Conservation (phyloP, 2,113 vertebrate species). For the Lampris megalopsis region DNA sequence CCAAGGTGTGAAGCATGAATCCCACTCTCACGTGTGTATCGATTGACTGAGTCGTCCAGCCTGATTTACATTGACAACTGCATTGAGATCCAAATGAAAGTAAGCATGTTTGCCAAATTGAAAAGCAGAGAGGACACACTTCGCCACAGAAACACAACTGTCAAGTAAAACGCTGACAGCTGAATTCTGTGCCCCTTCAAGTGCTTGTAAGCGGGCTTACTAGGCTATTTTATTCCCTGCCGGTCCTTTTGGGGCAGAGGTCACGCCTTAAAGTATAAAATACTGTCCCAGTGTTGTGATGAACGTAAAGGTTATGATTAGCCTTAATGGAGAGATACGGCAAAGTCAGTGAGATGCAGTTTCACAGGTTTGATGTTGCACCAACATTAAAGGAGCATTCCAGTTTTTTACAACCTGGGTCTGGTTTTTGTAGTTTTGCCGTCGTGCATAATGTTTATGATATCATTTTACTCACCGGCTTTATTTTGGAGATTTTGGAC, state of each 20-base stretch:
- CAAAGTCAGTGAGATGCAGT: background rate
- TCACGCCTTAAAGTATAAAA: conserved; percentile 2
- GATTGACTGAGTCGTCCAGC: conserved; percentile 57
- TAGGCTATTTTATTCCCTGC: conserved; percentile 21
- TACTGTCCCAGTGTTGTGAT: background rate
- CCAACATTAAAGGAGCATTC: no score
- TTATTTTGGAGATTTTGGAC: no score
- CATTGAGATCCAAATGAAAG: conserved; percentile 56
- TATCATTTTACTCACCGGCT: no score
- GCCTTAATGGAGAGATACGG: background rate
- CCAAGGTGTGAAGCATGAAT: conserved; percentile 53
- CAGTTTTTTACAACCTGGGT: no score
- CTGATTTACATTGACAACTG: conserved; percentile 72
- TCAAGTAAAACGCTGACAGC: conserved; percentile 48
- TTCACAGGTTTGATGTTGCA: background rate
- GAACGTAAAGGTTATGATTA: background rate
- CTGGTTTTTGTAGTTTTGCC: no score
- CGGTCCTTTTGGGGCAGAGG: conserved; percentile 7
- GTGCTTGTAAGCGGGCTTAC: conserved; percentile 39
- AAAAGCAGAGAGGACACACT: conserved; percentile 53
- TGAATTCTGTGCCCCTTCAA: conserved; percentile 12
- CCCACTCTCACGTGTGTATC: conserved; percentile 64
- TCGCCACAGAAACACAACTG: conserved; percentile 34
- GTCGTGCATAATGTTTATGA: no score
- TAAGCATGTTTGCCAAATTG: conserved; percentile 68